Base-by-base conservation (phyloP, 1,140 invertebrate species). In the Drosophila arawakana region DNA sequence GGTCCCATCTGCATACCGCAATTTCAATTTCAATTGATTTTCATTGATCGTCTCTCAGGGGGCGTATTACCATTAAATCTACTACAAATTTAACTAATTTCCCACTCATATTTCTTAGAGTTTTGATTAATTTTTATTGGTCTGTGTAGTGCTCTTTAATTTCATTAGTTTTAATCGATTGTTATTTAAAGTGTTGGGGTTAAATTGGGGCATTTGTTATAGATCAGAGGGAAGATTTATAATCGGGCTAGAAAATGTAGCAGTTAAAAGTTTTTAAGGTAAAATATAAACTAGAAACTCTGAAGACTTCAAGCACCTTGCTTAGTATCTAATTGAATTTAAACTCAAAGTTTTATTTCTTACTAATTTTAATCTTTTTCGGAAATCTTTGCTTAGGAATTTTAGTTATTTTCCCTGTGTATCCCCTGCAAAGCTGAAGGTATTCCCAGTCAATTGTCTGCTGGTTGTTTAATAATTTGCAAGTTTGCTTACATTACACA, bases 61-160 rank as follows among this genome's bases (percentile, higher is more conserved):
- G 69, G 69, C 52, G 69, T 34, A 37, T 25, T 54, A 7, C 4
- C 37, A 58, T 66, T 49, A 37, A 61, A 76, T 52, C 49, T 59
- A 76, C 76, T 58, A 41, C 41, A 21, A 52, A 80, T 67, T 72
- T 46, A 35, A 41, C 37, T 55, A 60, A 73, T 73, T 63, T 30
- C 21, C 9, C 21, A 6, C 10, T 21, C 37, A 21, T 39, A 41
- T 25, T 55, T 39, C 37, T 13, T 37, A 15, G 9, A 30, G 35
- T 7, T 37, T 35, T 39, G 61, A 60, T 62, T 60, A 25, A 75
- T 71, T 58, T 43, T 8, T 50, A 73, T 57, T 62, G 58, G 10
- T 21, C 54, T 39, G 55, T 39, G 37, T 41, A 49, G 18, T 50
- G 7, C 77, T 44, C 57, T 72, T 76, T 67, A 50, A 63, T 55